Evolutionary conservation across 2,113 vertebrate genomes (phyloP).

Genomic region (Agelaius tricolor): DNA sequence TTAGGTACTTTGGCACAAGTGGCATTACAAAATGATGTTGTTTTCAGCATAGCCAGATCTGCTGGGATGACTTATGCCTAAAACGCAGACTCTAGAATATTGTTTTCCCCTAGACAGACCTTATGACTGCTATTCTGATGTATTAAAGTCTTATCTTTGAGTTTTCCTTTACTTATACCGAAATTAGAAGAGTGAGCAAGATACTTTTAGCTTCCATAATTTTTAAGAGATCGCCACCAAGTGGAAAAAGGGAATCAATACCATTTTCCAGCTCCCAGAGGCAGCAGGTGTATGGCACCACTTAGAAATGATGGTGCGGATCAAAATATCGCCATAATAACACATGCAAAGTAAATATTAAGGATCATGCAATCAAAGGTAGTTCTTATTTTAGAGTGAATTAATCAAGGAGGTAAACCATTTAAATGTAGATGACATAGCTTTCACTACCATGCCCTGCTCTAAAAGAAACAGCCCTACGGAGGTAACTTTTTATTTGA

Average conservation of each 20-base stretch:
- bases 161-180: not conserved
- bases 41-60: not conserved
- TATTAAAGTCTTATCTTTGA: not conserved
- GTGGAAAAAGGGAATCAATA: not conserved
- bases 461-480: not conserved
- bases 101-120: not conserved
- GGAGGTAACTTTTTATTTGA: not conserved
- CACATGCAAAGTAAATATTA: not conserved
- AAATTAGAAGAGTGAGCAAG: not conserved
- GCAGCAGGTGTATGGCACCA: not conserved
- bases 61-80: not conserved
- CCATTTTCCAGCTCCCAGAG: not conserved
- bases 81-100: not conserved
- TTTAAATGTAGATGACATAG: slow-evolving; percentile 6
- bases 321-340: not conserved
- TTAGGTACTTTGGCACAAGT: not conserved
- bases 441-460: not conserved
- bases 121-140: not conserved
- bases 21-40: not conserved
- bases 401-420: not conserved
- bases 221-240: slow-evolving; percentile 49
- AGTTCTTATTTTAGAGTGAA: not conserved
- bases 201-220: not conserved
- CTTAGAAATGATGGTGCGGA: accelerated
- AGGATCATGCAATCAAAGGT: not conserved